These are phyloP conservation scores for Cathartes aura DNA, from an alignment of 2,113 vertebrate species.

Conservation along the genomic window DNA sequence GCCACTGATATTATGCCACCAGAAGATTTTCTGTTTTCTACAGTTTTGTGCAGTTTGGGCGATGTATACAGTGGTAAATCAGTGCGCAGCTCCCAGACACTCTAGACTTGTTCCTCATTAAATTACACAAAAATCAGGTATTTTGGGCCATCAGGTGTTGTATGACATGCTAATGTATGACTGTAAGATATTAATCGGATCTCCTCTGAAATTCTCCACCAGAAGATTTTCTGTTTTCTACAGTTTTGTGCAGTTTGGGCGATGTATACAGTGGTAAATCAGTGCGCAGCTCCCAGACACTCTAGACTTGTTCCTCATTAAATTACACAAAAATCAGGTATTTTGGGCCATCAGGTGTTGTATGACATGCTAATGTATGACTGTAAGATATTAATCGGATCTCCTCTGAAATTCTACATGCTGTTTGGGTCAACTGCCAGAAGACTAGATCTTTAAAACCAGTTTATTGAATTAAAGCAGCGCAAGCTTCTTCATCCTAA, in stretches of 20 bases:
- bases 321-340: neutral
- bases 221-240: neutral
- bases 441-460: neutral
- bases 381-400: neutral
- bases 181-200: neutral
- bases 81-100: rapidly evolving
- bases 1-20: neutral
- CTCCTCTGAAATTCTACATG: neutral
- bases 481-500: neutral
- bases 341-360: neutral
- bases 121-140: neutral
- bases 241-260: neutral
- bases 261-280: neutral
- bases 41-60: neutral
- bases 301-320: neutral
- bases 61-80: neutral
- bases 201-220: neutral
- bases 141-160: neutral
- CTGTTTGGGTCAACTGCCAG: neutral
- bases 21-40: neutral
- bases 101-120: neutral
- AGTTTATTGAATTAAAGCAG: neutral
- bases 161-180: neutral
- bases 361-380: neutral
- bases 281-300: rapidly evolving